Percentiles rank a stretch among this genome's conserved stretches.
These are phyloP conservation scores for Formica aserva DNA, from an alignment of 2,888 invertebrate species.

Conservation along the genomic window DNA sequence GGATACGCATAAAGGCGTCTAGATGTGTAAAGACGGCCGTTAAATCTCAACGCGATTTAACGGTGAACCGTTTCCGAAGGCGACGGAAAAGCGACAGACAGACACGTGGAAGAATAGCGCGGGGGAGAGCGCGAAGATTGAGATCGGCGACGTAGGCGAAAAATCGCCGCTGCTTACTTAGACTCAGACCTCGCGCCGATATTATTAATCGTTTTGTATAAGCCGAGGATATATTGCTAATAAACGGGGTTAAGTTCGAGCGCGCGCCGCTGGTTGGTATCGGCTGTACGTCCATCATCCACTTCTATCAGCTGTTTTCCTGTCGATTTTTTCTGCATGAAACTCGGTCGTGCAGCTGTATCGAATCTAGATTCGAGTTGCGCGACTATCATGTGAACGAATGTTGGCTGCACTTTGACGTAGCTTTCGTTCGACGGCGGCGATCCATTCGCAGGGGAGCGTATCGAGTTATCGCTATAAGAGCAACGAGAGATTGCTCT, in stretches of 20 bases:
- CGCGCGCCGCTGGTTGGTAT: conserved; percentile 30
- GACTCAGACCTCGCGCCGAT: conserved; percentile 11
- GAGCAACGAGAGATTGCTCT: neutral
- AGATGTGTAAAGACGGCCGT: conserved; percentile 5
- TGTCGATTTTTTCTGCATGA: conserved; percentile 49
- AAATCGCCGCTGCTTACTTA: conserved; percentile 18
- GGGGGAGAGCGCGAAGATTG: neutral
- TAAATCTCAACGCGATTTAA: conserved; percentile 16
- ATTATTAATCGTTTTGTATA: neutral
- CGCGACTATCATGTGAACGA: conserved; percentile 59
- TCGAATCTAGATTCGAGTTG: conserved; percentile 66
- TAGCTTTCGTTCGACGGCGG: conserved; percentile 61
- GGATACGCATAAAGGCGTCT: neutral
- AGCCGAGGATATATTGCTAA: conserved; percentile 1
- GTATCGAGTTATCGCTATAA: conserved; percentile 31
- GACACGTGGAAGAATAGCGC: neutral
- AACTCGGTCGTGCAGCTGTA: conserved; percentile 75
- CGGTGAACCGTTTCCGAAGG: neutral
- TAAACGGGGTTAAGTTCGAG: conserved; percentile 72
- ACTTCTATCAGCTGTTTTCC: conserved; percentile 63
- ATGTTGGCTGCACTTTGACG: conserved; percentile 71
- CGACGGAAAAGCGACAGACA: neutral
- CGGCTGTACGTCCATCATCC: conserved; percentile 66
- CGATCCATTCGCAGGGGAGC: conserved; percentile 67
- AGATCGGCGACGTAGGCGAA: conserved; percentile 1